Base-by-base conservation (phyloP, 2,113 vertebrate species). In the Cheirogaleus medius region DNA sequence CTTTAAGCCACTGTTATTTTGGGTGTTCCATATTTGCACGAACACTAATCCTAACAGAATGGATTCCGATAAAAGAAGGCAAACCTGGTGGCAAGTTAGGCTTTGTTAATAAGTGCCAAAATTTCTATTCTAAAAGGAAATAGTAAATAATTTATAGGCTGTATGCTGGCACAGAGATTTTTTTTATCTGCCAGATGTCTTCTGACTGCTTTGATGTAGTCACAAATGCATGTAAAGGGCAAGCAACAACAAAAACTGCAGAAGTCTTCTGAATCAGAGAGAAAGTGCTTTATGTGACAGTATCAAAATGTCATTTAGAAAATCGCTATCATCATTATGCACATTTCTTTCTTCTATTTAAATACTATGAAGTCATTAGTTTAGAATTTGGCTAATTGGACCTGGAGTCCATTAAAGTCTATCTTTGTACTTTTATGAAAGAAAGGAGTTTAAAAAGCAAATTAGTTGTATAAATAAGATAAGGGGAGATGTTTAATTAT, bases 331-430 rank as follows among this genome's bases (percentile, higher is more conserved):
- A 56, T 25, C 60, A 80, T 88, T 73, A 71, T 49, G 47, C 17
- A 63, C 23, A 56, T 71, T 89, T 80, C 8, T 27, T 87, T 82
- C 21, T 96, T 83, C 6, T 87, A 42, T 27, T 94, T 92, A 76
- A 66, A 95, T 88, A 78, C 21, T 18, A 42, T 95, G 73, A 96
- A 87, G 47, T 94, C 42, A 88, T 64, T 92, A 27, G 39, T 88
- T 96, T 87, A 95, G n/a, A 96, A 96, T 83, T 92, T 82, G 60
- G 23, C n/a, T 96, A 89, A 60, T 54, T 96, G 85, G 34, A 74
- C 32, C 54, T 44, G 32, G 44, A 80, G 32, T 58, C 52, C 56
- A 74, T 85, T 94, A 66, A 54, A 82, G 11, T 95, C 91, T 94
- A 39, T 88, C 94, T 97, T 96, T 56, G 49, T 63, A 91, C 47